These are phyloP conservation scores for Forbesichthys papilliferus DNA, from an alignment of 2,113 vertebrate species.

Conservation along the genomic window DNA sequence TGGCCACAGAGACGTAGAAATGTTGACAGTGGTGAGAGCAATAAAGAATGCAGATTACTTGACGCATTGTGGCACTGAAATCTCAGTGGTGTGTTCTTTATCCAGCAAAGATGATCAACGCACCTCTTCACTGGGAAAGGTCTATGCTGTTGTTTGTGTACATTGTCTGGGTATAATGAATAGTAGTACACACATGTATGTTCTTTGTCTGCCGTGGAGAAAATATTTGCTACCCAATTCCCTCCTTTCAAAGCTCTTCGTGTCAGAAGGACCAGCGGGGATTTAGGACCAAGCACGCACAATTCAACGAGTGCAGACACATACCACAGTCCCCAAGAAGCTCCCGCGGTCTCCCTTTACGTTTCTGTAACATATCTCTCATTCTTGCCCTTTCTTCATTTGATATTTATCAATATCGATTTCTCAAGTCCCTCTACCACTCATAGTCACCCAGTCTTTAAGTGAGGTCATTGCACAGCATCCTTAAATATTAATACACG, in stretches of 20 bases:
- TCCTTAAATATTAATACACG: neutral
- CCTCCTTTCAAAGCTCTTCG: neutral
- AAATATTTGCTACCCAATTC: neutral
- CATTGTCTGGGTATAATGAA: neutral
- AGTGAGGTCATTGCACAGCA: slow-evolving; percentile 6
- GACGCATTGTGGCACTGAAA: neutral
- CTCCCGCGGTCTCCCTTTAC: neutral
- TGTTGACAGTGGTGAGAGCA: neutral
- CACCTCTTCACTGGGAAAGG: neutral
- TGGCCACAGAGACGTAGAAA: neutral
- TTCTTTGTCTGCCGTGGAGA: neutral
- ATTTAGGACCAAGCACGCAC: neutral
- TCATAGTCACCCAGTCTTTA: neutral
- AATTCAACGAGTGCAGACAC: neutral
- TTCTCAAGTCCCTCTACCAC: neutral
- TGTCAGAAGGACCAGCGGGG: neutral
- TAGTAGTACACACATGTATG: neutral
- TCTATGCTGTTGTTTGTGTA: neutral
- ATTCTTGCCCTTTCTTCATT: neutral
- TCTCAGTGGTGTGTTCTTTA: neutral
- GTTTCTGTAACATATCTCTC: too few species aligned
- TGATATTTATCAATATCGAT: slow-evolving; percentile 13
- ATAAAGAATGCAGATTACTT: slow-evolving; percentile 1
- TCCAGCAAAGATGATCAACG: neutral
- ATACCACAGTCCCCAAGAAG: neutral